Evolutionary conservation across 2,113 vertebrate species (phyloP).

Genomic region (Ochotona princeps): DNA sequence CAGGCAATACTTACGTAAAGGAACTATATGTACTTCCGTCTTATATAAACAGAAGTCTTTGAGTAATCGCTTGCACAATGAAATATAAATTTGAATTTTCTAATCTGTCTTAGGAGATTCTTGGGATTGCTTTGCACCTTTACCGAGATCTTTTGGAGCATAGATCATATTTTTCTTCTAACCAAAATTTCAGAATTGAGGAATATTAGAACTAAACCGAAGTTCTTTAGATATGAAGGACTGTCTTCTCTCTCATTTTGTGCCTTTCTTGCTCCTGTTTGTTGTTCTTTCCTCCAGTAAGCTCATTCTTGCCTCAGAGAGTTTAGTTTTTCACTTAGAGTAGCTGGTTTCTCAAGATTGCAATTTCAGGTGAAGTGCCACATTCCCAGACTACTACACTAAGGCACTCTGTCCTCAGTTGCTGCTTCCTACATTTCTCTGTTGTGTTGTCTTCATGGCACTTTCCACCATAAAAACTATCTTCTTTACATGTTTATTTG

Average conservation of each 20-base stretch:
- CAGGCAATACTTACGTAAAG: constrained; percentile 12
- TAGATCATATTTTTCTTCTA: constrained; percentile 45
- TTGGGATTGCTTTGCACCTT: constrained; percentile 3
- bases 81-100: constrained; percentile 47
- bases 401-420: not conserved
- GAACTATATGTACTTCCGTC: not conserved
- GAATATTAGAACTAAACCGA: constrained; percentile 10
- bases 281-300: not conserved
- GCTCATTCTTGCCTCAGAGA: not conserved
- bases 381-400: not conserved
- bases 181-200: not conserved
- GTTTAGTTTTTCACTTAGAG: not conserved
- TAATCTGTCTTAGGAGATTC: constrained; percentile 5
- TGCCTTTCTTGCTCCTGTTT: not conserved
- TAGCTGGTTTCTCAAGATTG: not conserved
- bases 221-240: not conserved
- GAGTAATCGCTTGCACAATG: constrained; percentile 5
- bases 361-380: not conserved
- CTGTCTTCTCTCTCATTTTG: not conserved
- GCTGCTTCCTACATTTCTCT: not conserved
- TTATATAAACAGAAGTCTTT: constrained; percentile 35
- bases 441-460: not conserved
- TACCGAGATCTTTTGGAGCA: constrained; percentile 22
- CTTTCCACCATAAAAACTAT: constrained; percentile 13
- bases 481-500: constrained; percentile 3